These are phyloP conservation scores for Melanotaenia boesemani DNA, from an alignment of 2,797 vertebrate genomes.

Conservation along the genomic window DNA sequence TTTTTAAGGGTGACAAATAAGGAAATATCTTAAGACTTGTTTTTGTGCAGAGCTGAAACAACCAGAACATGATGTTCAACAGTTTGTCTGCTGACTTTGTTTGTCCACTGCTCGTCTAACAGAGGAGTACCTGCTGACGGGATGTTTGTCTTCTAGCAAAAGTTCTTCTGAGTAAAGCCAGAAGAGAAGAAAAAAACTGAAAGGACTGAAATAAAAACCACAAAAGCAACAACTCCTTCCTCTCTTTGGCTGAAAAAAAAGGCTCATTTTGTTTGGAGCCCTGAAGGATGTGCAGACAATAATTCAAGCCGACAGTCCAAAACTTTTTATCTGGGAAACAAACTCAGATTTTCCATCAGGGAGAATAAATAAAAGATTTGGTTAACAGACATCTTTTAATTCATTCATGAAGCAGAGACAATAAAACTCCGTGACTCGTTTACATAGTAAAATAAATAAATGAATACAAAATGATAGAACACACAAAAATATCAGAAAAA, in stretches of 20 bases:
- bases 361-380: neutral
- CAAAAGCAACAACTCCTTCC: neutral
- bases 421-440: neutral
- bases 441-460: neutral
- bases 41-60: neutral
- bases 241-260: neutral
- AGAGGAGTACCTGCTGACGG: neutral
- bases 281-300: neutral
- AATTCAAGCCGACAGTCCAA: neutral
- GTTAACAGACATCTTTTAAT: neutral
- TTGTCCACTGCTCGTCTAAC: neutral
- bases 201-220: neutral
- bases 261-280: neutral
- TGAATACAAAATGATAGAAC: too few species aligned
- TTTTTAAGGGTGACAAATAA: neutral
- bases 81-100: neutral
- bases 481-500: neutral
- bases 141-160: neutral
- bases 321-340: neutral
- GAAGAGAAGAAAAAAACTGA: too few species aligned
- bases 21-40: neutral
- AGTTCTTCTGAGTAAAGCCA: neutral
- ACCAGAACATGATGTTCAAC: neutral
- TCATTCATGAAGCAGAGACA: neutral
- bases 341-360: neutral